Base-by-base conservation (phyloP, 1,140 invertebrate species). In the Zelostemma sp. region DNA sequence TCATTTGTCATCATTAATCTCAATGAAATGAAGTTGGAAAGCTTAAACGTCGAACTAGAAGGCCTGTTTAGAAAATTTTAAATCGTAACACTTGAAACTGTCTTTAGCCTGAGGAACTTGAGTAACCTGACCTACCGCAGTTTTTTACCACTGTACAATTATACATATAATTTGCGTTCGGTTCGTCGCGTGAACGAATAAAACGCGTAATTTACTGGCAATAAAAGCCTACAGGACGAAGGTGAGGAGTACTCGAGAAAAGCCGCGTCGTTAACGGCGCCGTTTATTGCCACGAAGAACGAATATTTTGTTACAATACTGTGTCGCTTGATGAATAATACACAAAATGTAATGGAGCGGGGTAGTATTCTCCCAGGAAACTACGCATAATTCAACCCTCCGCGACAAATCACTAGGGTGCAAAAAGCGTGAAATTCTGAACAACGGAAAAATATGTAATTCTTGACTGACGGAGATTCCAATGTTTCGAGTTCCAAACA, bases 141-240 rank as follows among this genome's bases (percentile, higher is more conserved):
- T 65, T 75, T 77, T 50, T 73, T 74, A 77, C 68, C 67, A 73
- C 65, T 65, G 70, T 79, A 76, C 74, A 80, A 81, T 83, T 78
- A 80, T 79, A 43, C 40, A 66, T 61, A 77, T 54, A 77, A 70
- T 80, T 78, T 74, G 65, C 60, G 78, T 78, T 78, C 55, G 64
- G 69, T 55, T 76, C 70, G 68, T 78, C 72, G 71, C 64, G 53
- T 61, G 72, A 73, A 21, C 73, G 74, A 80, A 85, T 83, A 83
- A 85, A 85, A 58, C 72, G 65, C 68, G 77, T 82, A 80, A 84
- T 84, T 85, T 83, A 84, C 82, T 75, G 79, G 75, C 71, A 80
- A 82, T 84, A 83, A 84, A 85, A 80, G 71, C 57, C 45, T 40
- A 67, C 59, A 67, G 47, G 59, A 58, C 68, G 68, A 64, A 51